Evolutionary conservation across 2,797 vertebrate genomes (phyloP), one percentile per base, ranked within the genome.

Genomic region (Tapirus indicus): DNA sequence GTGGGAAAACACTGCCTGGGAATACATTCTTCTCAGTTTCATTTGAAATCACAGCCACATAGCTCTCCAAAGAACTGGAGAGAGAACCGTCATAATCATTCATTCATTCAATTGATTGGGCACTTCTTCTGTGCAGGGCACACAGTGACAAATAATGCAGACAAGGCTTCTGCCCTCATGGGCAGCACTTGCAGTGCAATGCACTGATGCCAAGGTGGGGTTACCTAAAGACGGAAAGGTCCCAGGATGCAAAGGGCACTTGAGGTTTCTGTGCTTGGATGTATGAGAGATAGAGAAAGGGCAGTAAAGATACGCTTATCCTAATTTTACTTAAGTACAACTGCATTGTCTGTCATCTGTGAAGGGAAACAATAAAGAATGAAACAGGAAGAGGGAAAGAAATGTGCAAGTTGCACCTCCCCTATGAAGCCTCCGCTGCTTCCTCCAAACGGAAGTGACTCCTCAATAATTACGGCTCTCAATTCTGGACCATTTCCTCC

Each of bases 301-400:
- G 25, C 12, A 25, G 13, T 52, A 41, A 84, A 89, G 21, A 41
- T n/a, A 44, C 18, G 10, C 6, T 89, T 84, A 62, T 52, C 32
- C n/a, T n/a, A 56, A 71, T 90, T 92, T 94, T 87, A 49, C 20
- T 21, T 72, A 77, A 84, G 69, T 84, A 68, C 32, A 89, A 44
- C 71, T n/a, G 60, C 20, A 32, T 92, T 82, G 21, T 93, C 49
- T 84, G 54, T 85, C 25, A 62, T 77, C 23, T 47, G n/a, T 68
- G 60, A 66, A 95, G 87, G 23, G 47, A 90, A 94, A 91, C 32
- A 82, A 29, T 32, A 88, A 91, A 84, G 58, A 93, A 92, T 20
- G 35, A 85, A 85, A 72, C 2, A 75, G 20, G 25, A 84, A 80
- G 21, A 82, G 1, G 10, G 29, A 71, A 94, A 88, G 56, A 88